Evolutionary conservation across 1,140 invertebrate genomes (phyloP).

Genomic region (Drosophila serrata): DNA sequence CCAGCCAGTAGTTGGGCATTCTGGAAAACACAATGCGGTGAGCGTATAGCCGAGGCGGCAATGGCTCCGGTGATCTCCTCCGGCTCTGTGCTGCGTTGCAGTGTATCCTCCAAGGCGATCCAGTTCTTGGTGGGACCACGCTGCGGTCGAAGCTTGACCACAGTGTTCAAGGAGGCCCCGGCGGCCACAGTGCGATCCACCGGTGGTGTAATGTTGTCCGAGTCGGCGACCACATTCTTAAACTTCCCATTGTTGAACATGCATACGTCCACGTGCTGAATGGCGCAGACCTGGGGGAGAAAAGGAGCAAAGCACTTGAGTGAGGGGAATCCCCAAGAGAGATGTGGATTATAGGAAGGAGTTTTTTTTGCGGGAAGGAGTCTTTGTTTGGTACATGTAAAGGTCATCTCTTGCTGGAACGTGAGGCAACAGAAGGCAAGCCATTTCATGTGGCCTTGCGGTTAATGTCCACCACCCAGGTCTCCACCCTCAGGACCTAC

Average conservation of each 20-base stretch:
- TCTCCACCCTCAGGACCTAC: neutral
- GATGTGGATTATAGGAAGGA: neutral
- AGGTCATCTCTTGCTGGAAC: neutral
- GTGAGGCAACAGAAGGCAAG: neutral
- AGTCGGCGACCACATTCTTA: constrained; percentile 97
- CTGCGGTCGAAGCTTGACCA: constrained; percentile 89
- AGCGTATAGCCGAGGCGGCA: constrained; percentile 79
- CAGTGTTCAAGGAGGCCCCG: constrained; percentile 88
- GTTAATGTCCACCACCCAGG: constrained; percentile 7
- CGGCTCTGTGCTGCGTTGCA: constrained; percentile 82
- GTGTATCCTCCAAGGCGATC: constrained; percentile 81
- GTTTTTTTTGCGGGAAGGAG: too few relatives aligned
- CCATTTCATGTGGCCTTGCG: constrained; percentile 1
- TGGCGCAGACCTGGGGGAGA: constrained; percentile 90
- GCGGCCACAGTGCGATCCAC: constrained; percentile 86
- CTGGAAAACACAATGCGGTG: constrained; percentile 68
- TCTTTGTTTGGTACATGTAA: neutral
- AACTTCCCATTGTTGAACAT: constrained; percentile 99
- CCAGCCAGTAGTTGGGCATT: constrained; percentile 46
- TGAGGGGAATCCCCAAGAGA: neutral
- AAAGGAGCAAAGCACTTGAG: neutral
- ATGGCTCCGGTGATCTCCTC: constrained; percentile 80
- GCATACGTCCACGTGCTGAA: constrained; percentile 99
- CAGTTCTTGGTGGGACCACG: constrained; percentile 87
- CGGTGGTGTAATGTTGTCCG: constrained; percentile 88